phyloP scores from a whole-genome alignment of 2,888 invertebrate species.

The Stegophylla sp. region DNA sequence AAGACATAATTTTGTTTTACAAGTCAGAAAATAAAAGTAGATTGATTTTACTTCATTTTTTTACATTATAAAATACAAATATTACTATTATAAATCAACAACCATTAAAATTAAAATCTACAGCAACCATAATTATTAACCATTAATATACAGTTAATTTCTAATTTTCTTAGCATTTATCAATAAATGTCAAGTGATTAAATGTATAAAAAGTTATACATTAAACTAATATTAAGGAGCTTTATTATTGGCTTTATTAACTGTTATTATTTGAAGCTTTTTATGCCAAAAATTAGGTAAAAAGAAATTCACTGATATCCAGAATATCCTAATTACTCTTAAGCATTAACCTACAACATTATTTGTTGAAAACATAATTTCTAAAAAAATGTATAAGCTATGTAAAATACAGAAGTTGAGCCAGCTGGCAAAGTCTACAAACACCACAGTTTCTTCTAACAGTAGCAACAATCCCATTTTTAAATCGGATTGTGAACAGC shows the following conservation, averaged over 20 bases:
- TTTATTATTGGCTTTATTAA: too few species aligned
- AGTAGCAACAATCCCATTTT: conserved; percentile 54
- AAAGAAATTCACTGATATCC: conserved; percentile 18
- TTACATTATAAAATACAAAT: too few species aligned
- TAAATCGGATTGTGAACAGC: conserved; percentile 53
- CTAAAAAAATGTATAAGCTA: conserved; percentile 31
- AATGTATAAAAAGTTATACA: neutral
- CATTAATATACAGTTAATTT: too few species aligned
- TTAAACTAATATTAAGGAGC: neutral
- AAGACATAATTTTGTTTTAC: too few species aligned
- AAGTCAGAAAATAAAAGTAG: too few species aligned
- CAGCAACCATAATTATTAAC: too few species aligned
- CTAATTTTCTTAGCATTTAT: neutral
- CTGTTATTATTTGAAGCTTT: neutral
- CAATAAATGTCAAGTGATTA: neutral
- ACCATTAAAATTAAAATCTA: too few species aligned
- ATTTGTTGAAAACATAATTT: conserved; percentile 46
- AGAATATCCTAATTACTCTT: neutral
- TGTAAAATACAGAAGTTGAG: conserved; percentile 45
- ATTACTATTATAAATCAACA: too few species aligned
- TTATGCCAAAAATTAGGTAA: neutral
- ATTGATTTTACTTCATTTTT: too few species aligned
- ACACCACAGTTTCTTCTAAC: conserved; percentile 34
- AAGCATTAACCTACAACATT: conserved; percentile 10
- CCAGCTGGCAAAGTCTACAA: conserved; percentile 58